Conservation (phyloP, 2,113 vertebrate genomes). For the Isichthys henryi region DNA sequence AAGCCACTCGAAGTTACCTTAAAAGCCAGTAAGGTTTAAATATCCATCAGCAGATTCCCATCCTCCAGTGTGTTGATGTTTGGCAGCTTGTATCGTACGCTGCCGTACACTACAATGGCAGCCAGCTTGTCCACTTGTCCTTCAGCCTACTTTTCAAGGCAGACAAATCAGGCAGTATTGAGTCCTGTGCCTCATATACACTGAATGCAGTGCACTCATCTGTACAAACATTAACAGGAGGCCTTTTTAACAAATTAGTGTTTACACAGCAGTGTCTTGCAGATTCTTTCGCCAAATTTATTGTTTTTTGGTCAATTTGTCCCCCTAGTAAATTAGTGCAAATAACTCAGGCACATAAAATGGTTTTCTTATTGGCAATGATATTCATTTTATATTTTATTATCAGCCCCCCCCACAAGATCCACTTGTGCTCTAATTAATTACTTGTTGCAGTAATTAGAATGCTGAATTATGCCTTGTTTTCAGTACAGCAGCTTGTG, state of each 20-base stretch:
- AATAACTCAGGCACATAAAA: background rate
- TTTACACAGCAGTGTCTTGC: background rate
- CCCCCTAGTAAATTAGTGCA: background rate
- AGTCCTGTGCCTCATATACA: background rate
- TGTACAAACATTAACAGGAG: background rate
- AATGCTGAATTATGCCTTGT: background rate
- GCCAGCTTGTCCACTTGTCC: background rate
- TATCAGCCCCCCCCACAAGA: background rate
- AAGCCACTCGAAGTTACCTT: background rate
- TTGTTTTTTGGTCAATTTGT: constrained; percentile 9
- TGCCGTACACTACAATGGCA: background rate
- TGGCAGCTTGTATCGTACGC: background rate
- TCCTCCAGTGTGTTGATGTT: background rate
- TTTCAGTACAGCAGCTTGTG: background rate
- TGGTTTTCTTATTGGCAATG: background rate
- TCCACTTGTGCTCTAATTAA: background rate
- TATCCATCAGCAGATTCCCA: background rate
- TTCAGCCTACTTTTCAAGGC: background rate
- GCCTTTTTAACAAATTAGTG: background rate
- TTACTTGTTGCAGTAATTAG: constrained; percentile 6
- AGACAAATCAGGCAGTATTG: background rate
- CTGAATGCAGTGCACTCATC: background rate
- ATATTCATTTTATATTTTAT: constrained; percentile 6
- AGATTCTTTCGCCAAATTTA: background rate
- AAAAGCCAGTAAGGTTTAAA: constrained; percentile 2